Base-by-base conservation (phyloP, 2,888 invertebrate genomes). In the Eumacrocentrus americanus region DNA sequence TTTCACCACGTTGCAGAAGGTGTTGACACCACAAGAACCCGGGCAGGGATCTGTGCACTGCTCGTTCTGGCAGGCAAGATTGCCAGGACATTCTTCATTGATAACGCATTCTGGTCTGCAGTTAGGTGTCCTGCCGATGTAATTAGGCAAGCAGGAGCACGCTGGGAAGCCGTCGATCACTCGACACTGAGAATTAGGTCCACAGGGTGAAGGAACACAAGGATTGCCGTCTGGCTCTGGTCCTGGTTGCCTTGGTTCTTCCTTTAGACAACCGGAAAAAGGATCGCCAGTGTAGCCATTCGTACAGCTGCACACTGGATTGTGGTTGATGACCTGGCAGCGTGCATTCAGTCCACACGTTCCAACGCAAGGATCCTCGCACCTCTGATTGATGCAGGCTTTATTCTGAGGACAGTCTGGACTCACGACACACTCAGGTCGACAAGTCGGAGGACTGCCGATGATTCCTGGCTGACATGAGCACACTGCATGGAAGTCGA, bases 61-160 rank as follows among this genome's bases (percentile, higher is more conserved):
- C 81, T 92, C 91, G 71, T 90, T 88, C 66, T 90, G 86, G 79
- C 94, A 95, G 55, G 94, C 93, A 69, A 90, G 82, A 79, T 92
- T 90, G 73, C 91, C 89, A 11, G 91, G 85, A 77, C 95, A 95
- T 82, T 94, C 94, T 68, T 90, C 89, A 72, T 92, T 91, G 70
- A 90, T 90, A 42, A 89, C 87, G 81, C 94, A 94, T 84, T 93
- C 92, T 20, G 93, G 93, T 47, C 93, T 86, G 76, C 94, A 94
- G 79, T 91, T 91, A 37, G 93, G 93, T 42, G 94, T 87, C 72
- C 92, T 86, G 50, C 95, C 94, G 60, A 92, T 85, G 77, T 91
- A 93, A 74, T 90, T 89, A 48, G 87, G 84, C 70, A 89, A 82
- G 78, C 93, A 94, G 61, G 92, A 91, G 77, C 94, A 94, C 42